Evolutionary conservation across 1,140 invertebrate genomes (phyloP), one percentile per base, ranked within the genome.

Genomic region (Drosophila kanapiae): DNA sequence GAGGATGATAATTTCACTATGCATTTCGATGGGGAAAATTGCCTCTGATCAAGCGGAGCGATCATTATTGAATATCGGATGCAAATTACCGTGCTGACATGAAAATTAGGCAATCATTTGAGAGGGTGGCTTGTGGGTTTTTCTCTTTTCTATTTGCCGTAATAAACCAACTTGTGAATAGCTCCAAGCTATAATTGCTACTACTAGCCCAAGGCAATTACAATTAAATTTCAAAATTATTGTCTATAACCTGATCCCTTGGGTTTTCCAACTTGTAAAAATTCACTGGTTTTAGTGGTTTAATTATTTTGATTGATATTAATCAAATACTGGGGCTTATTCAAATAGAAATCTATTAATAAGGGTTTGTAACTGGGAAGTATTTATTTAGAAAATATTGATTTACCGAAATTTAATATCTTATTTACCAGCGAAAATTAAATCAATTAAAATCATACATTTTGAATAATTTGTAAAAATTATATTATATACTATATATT

Each of bases 11-110:
- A 31, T 59, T 58, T 18, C 35, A 11, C 27, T 23, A 29, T 56
- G 35, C 57, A 62, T 51, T 54, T 37, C 11, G 37, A 16, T 6
- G 14, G 27, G 27, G 37, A 38, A 51, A 68, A 65, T 42, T 64
- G 9, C 18, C 40, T 18, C 4, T 18, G 27, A 57, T 57, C 11
- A 8, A 58, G 29, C 9, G 27, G 6, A 58, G 29, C 6, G 27
- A 31, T 23, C n/a, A 18, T 37, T 33, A 40, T 49, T 33, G 9
- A 42, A 23, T 65, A 51, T 69, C 10, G 47, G 27, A 53, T 49
- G 18, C 29, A 64, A 65, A 69, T 69, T 65, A 43, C 37, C 8
- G 35, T 4, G 8, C 4, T 61, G 35, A 16, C 8, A 31, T 14
- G 27, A 23, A 61, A 61, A 40, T 59, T 40, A n/a, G 40, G 7